Percentiles rank a stretch among this genome's conserved stretches.
Conservation (phyloP, 2,113 vertebrate genomes). For the Euleptes europaea region DNA sequence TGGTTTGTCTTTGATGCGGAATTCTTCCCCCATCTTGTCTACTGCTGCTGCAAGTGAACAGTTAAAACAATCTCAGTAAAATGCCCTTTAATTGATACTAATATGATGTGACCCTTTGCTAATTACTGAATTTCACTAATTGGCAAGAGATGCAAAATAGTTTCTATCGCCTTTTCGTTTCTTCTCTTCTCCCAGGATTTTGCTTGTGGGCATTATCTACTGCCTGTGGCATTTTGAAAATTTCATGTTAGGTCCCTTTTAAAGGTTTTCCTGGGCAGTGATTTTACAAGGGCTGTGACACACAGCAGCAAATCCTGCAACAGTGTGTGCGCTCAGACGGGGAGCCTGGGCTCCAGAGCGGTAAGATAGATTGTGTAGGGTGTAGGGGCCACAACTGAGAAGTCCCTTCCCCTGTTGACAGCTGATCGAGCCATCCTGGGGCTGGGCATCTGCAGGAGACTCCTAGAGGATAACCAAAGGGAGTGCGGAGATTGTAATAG, state of each 20-base stretch:
- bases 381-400: too few species aligned
- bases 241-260: neutral
- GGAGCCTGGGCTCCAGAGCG: neutral
- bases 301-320: neutral
- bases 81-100: constrained; percentile 24
- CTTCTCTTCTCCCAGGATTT: neutral
- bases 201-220: neutral
- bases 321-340: neutral
- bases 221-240: neutral
- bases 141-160: constrained; percentile 7
- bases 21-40: neutral
- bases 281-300: neutral
- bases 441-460: too few species aligned
- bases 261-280: neutral
- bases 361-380: too few species aligned
- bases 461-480: too few species aligned
- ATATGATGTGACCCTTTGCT: constrained; percentile 25
- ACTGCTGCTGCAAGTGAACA: neutral
- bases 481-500: too few species aligned
- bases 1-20: neutral
- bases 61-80: neutral
- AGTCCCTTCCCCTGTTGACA: too few species aligned
- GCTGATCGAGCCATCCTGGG: too few species aligned
- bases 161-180: neutral
- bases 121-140: constrained; percentile 18